phyloP scores from a whole-genome alignment of 2,797 vertebrate genomes.

The Oreortyx pictus region DNA sequence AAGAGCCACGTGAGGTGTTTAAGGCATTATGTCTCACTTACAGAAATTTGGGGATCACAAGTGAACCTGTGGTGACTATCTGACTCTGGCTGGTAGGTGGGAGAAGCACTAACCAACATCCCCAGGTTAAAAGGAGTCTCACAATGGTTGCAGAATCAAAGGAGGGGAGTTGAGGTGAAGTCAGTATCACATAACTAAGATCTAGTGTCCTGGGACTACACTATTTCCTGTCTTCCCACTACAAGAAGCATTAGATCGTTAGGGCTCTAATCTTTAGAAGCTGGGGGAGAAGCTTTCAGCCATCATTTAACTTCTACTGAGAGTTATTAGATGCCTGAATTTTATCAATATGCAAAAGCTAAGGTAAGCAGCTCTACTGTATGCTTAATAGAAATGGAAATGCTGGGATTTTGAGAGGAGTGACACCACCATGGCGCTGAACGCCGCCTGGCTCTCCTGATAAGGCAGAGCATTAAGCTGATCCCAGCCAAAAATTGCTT shows the following conservation, averaged over 20 bases:
- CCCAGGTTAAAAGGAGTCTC: not conserved
- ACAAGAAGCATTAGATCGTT: rapidly evolving
- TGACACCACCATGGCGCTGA: not conserved
- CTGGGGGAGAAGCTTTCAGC: not conserved
- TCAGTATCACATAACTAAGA: not conserved
- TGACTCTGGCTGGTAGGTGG: no score
- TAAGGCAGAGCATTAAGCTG: not conserved
- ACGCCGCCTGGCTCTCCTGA: not conserved
- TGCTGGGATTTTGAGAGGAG: not conserved
- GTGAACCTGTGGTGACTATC: no score
- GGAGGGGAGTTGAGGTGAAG: not conserved
- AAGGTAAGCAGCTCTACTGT: not conserved
- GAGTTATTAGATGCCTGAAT: not conserved
- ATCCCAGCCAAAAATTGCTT: not conserved
- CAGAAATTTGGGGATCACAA: no score
- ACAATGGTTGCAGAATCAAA: not conserved
- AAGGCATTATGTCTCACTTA: not conserved
- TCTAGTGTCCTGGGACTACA: not conserved
- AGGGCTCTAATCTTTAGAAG: not conserved
- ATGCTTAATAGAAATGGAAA: not conserved
- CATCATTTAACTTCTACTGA: not conserved
- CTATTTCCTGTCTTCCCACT: not conserved
- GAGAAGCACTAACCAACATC: not conserved
- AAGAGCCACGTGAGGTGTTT: not conserved
- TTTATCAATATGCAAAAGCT: not conserved